Conservation (phyloP, 2,888 invertebrate genomes). For the Meghimatium bilineatum region DNA sequence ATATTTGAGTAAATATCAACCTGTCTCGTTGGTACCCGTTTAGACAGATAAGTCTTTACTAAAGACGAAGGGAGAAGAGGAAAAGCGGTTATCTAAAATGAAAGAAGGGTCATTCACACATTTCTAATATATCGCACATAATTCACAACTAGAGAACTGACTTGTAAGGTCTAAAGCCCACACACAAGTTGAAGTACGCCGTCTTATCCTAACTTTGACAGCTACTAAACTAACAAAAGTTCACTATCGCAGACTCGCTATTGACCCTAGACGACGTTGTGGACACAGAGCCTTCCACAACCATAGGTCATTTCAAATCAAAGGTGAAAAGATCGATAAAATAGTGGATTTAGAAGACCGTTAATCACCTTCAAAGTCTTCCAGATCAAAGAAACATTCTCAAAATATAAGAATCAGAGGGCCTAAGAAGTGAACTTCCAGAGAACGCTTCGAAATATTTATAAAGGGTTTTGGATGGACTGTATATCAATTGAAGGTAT, state of each 20-base stretch:
- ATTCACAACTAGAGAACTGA: no score
- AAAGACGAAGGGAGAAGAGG: no score
- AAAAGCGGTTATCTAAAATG: no score
- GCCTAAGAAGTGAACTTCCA: neutral
- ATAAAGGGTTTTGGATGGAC: conserved; percentile 41
- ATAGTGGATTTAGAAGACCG: neutral
- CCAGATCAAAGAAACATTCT: conserved; percentile 31
- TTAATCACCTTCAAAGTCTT: conserved; percentile 35
- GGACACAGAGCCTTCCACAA: neutral
- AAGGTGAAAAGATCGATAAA: conserved; percentile 26
- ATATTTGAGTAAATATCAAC: no score
- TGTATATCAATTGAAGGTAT: conserved; percentile 45
- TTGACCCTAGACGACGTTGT: neutral
- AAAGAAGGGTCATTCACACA: no score
- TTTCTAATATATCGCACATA: no score
- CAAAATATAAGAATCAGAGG: neutral
- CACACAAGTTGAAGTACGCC: no score
- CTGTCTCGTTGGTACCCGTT: no score
- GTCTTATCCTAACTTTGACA: no score
- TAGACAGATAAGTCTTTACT: no score
- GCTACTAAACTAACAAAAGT: neutral
- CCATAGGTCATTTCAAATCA: conserved; percentile 11
- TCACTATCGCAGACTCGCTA: neutral
- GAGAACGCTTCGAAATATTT: conserved; percentile 25
- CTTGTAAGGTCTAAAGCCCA: no score